A percentile compares a stretch with the other conserved stretches of the same genome.
Conservation (phyloP, 1,140 invertebrate genomes). For the Temnothorax longispinosus region DNA sequence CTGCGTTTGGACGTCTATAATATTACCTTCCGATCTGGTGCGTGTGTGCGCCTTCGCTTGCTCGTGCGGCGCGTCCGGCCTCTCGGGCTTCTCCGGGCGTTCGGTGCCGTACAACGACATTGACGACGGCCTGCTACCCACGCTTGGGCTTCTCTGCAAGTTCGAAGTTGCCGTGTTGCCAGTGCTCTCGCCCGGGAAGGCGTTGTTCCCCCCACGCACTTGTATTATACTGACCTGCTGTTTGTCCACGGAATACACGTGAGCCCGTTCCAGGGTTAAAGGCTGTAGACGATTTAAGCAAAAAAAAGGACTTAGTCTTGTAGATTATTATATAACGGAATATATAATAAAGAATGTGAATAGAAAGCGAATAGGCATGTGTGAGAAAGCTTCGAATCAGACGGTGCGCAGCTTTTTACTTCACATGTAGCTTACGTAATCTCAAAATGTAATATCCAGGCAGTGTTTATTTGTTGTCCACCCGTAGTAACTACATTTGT, state of each 20-base stretch:
- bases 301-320: constrained; percentile 15
- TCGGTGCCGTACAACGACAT: constrained; percentile 77
- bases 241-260: constrained; percentile 90
- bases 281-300: constrained; percentile 77
- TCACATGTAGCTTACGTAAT: constrained; percentile 70
- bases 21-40: constrained; percentile 86
- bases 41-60: constrained; percentile 81
- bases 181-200: constrained; percentile 78
- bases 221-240: constrained; percentile 90
- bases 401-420: constrained; percentile 26
- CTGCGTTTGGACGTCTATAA: constrained; percentile 84
- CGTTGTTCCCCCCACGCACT: constrained; percentile 85
- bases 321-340: background rate
- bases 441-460: constrained; percentile 73
- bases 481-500: constrained; percentile 70
- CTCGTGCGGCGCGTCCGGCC: constrained; percentile 80
- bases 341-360: background rate
- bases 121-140: constrained; percentile 82
- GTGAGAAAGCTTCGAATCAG: constrained; percentile 42
- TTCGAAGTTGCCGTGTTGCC: constrained; percentile 80
- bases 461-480: constrained; percentile 68
- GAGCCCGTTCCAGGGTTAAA: constrained; percentile 88
- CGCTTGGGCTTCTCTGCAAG: constrained; percentile 85
- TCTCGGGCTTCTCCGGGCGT: constrained; percentile 81
- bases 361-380: constrained; percentile 22